Percentiles rank a stretch among this genome's conserved stretches.
phyloP scores from a whole-genome alignment of 1,140 invertebrate genomes.

The Psilanteris sp. region DNA sequence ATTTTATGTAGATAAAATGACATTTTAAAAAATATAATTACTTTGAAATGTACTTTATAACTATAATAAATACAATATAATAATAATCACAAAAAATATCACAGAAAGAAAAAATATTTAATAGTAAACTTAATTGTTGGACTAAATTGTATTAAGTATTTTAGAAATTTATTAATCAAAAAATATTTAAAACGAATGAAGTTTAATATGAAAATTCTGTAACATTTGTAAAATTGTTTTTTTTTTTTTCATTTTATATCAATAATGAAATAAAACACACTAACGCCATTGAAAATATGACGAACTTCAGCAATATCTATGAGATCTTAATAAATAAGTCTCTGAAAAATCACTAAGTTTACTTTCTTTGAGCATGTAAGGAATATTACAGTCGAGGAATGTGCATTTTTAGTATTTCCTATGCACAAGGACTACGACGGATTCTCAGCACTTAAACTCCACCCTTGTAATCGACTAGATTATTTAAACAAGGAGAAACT shows the following conservation, averaged over 20 bases:
- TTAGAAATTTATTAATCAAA: too few relatives aligned
- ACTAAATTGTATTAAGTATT: too few relatives aligned
- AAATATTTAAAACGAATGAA: too few relatives aligned
- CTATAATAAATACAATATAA: too few relatives aligned
- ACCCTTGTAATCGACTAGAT: conserved; percentile 61
- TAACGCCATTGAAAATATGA: conserved; percentile 20
- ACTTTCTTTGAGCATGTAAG: conserved; percentile 61
- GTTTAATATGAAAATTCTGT: conserved; percentile 23
- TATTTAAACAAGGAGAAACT: conserved; percentile 50
- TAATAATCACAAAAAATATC: too few relatives aligned
- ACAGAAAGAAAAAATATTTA: too few relatives aligned
- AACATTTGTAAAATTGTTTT: conserved; percentile 32
- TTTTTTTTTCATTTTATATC: background rate
- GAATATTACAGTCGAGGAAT: conserved; percentile 60
- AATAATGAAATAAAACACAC: conserved; percentile 6
- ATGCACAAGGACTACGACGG: conserved; percentile 45
- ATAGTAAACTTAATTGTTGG: too few relatives aligned
- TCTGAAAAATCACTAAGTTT: conserved; percentile 40
- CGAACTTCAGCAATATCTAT: conserved; percentile 20
- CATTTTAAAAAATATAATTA: too few relatives aligned
- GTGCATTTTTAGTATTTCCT: conserved; percentile 37
- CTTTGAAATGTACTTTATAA: too few relatives aligned
- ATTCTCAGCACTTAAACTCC: conserved; percentile 46
- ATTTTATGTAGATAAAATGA: too few relatives aligned
- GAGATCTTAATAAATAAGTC: conserved; percentile 56